Conservation (phyloP, 2,888 invertebrate genomes). For the Taenaris catops region DNA sequence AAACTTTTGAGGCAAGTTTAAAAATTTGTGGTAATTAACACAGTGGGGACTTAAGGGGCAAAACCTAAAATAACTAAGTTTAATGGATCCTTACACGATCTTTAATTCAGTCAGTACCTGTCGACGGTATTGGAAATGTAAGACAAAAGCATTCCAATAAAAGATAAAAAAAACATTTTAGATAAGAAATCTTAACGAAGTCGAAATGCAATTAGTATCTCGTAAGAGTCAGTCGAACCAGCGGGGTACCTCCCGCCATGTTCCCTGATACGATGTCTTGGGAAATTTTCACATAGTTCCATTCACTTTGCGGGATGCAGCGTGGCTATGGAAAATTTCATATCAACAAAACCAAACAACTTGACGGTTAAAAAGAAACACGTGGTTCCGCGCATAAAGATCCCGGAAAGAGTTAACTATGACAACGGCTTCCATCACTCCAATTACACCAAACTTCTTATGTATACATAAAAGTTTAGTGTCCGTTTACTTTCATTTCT, state of each 20-base stretch:
- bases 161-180: slow-evolving; percentile 20
- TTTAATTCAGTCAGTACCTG: slow-evolving; percentile 13
- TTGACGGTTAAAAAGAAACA: too few relatives aligned
- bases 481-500: too few relatives aligned
- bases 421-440: too few relatives aligned
- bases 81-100: slow-evolving; percentile 12
- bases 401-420: too few relatives aligned
- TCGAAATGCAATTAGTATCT: slow-evolving; percentile 35
- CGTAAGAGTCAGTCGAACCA: slow-evolving; percentile 40
- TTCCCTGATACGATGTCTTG: slow-evolving; percentile 46
- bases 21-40: slow-evolving; percentile 14
- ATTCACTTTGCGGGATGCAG: slow-evolving; percentile 32
- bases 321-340: too few relatives aligned
- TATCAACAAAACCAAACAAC: too few relatives aligned
- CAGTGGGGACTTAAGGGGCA: slow-evolving; percentile 11
- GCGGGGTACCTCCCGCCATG: slow-evolving; percentile 37
- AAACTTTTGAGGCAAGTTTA: neutral
- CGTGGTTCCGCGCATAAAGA: too few relatives aligned
- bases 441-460: too few relatives aligned
- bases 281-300: slow-evolving; percentile 55
- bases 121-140: slow-evolving; percentile 13
- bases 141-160: slow-evolving; percentile 24
- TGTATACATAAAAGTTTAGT: too few relatives aligned
- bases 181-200: slow-evolving; percentile 41
- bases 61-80: slow-evolving; percentile 7